These are phyloP conservation scores for Dendrocincla tyrannina DNA, from an alignment of 2,797 vertebrate genomes.

Conservation along the genomic window DNA sequence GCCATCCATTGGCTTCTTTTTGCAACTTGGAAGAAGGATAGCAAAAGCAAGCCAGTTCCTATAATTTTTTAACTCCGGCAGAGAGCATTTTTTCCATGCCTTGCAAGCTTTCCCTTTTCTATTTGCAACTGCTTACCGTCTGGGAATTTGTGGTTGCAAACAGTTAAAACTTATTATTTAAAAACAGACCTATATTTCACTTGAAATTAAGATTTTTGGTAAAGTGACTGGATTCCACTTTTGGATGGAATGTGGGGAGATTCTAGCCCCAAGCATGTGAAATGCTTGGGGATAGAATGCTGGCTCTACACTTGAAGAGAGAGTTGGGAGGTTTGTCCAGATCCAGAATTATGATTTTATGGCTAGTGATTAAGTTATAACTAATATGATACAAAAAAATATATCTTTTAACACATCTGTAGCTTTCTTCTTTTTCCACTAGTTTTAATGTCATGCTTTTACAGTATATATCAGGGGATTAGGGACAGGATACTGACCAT, in stretches of 20 bases:
- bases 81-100: slow-evolving; percentile 45
- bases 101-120: slow-evolving; percentile 14
- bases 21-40: slow-evolving; percentile 26
- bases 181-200: slow-evolving; percentile 25
- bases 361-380: background rate
- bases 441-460: background rate
- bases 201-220: slow-evolving; percentile 23
- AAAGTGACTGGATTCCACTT: background rate
- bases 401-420: background rate
- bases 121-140: background rate
- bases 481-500: background rate
- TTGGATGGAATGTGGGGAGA: background rate
- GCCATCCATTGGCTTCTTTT: background rate
- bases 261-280: background rate
- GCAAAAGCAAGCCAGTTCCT: slow-evolving; percentile 36
- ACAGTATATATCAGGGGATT: background rate
- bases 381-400: background rate
- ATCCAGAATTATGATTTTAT: background rate
- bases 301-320: background rate
- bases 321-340: background rate
- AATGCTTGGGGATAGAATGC: background rate
- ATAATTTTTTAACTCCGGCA: background rate
- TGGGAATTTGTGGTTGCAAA: slow-evolving; percentile 49
- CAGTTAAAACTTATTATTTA: slow-evolving; percentile 54
- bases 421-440: background rate